These are phyloP conservation scores for Spea bombifrons DNA, from an alignment of 2,113 vertebrate species.

Conservation along the genomic window DNA sequence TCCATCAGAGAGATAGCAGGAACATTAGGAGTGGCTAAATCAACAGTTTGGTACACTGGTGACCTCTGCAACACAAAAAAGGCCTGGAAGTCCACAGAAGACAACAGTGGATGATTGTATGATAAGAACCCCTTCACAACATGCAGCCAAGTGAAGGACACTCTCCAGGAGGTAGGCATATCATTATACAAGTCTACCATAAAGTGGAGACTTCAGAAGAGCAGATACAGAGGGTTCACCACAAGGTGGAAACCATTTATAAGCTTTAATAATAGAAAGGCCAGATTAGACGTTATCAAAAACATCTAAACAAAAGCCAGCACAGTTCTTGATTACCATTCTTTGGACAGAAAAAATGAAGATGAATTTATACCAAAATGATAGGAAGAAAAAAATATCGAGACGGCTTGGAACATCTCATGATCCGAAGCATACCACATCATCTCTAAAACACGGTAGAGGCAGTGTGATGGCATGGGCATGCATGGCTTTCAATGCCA, in stretches of 20 bases:
- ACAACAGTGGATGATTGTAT: no score
- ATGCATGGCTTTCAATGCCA: background rate
- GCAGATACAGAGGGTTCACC: slow-evolving; percentile 5
- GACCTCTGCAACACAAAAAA: no score
- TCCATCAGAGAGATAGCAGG: no score
- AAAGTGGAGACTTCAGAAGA: slow-evolving; percentile 1
- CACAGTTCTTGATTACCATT: background rate
- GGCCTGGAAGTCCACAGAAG: no score
- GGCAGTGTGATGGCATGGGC: background rate
- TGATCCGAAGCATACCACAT: background rate
- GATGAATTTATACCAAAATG: background rate
- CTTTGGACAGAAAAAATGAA: background rate
- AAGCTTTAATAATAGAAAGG: slow-evolving; percentile 7
- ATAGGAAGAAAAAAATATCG: background rate
- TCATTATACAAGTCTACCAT: background rate
- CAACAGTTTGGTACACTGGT: no score
- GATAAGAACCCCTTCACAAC: no score
- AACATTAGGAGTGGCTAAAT: no score
- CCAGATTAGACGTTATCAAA: slow-evolving; percentile 3
- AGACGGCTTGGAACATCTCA: background rate
- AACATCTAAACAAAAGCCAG: background rate
- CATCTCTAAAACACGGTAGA: slow-evolving; percentile 4
- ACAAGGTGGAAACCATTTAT: background rate
- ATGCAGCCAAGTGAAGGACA: no score
- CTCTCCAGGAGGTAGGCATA: background rate